Evolutionary conservation across 2,888 invertebrate species (phyloP), one percentile per base, ranked within the genome.

Genomic region (Uropetala carovei): DNA sequence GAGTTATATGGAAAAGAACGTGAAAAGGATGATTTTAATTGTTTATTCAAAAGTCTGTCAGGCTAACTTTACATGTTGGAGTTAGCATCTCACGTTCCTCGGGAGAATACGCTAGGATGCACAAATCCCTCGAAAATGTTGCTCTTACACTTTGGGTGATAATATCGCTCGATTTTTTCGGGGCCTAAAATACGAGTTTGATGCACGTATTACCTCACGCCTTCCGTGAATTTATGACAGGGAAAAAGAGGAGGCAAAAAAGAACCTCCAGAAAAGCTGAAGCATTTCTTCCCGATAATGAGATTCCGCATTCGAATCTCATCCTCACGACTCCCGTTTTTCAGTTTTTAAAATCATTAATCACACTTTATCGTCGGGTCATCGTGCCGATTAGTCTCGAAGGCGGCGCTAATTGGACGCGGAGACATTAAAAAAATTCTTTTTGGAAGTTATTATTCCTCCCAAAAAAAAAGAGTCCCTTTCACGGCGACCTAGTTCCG

Each of bases 301-400:
- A 83, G 83, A 83, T 83, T 83, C 83, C 83, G 18, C 83, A 57
- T 83, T 83, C 83, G 83, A 83, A 83, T 83, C 83, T 57, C 83
- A 83, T 56, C 7, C 18, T 83, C 82, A 16, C 82, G 16, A 30
- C 83, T 82, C 18, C 11, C n/a, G 43, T 56, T n/a, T 57, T 57
- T 57, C 56, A 83, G 43, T 18, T 57, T 83, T 83, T 57, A 83
- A 83, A 83, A 83, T 83, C 83, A 83, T 83, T 83, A 83, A 83
- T 83, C 83, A 83, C 83, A 57, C 83, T 57, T 83, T 83, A 83
- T 83, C 83, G 83, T 57, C 56, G 83, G 83, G 83, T 83, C 83
- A 83, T 83, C 83, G 83, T 57, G 18, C 83, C 83, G 83, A 83
- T 83, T 83, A 83, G 83, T 57, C 56, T 56, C 83, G n/a, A 18